A percentile compares a stretch with the other conserved stretches of the same genome.
phyloP scores from a whole-genome alignment of 2,888 invertebrate genomes.

The Acronicta leporina region DNA sequence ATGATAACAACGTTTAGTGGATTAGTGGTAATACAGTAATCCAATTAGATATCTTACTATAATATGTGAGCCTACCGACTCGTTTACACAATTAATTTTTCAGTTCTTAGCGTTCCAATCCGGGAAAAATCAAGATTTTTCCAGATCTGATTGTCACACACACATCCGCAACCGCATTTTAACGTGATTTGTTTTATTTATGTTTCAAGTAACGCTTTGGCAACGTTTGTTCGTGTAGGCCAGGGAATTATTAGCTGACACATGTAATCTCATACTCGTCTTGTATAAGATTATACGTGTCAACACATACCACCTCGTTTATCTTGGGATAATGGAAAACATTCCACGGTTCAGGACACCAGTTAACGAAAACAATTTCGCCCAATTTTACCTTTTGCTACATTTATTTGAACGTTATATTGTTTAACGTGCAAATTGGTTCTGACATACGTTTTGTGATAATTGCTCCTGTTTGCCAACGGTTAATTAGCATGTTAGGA shows the following conservation, averaged over 20 bases:
- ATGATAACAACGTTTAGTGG: no score
- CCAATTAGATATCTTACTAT: no score
- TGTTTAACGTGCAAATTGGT: conserved; percentile 49
- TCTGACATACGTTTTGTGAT: conserved; percentile 42
- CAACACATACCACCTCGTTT: conserved; percentile 76
- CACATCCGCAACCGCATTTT: no score
- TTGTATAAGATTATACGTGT: conserved; percentile 81
- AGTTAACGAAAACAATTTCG: conserved; percentile 66
- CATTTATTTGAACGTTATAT: conserved; percentile 53
- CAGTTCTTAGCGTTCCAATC: no score
- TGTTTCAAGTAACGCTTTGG: conserved; percentile 47
- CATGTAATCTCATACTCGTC: conserved; percentile 78
- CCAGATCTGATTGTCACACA: no score
- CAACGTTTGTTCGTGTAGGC: conserved; percentile 40
- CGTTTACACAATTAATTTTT: no score
- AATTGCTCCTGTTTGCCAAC: conserved; percentile 41
- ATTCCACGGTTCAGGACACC: conserved; percentile 62
- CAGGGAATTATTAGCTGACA: conserved; percentile 73
- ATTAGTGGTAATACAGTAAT: no score
- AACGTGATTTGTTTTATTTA: conserved; percentile 46
- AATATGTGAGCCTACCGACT: no score
- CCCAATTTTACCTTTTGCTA: conserved; percentile 61
- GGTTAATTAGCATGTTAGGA: conserved; percentile 42
- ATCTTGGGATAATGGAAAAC: conserved; percentile 78
- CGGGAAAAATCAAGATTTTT: no score